Conservation (phyloP, 2,888 invertebrate genomes). For the Ceraclea dissimilis region DNA sequence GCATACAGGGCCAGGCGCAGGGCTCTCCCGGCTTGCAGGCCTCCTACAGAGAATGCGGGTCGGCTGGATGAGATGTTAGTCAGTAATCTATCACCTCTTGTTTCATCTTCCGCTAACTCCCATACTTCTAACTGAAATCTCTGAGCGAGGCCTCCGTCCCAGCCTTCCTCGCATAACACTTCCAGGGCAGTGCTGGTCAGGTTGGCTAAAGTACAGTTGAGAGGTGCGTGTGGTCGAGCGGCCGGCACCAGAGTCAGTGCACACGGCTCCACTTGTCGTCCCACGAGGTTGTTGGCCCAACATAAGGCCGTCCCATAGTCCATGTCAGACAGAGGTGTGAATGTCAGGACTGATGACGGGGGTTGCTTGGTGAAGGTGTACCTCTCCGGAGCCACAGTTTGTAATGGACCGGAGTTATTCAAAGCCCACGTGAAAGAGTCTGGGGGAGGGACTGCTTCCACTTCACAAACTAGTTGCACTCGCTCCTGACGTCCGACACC, state of each 20-base stretch:
- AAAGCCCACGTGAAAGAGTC: conserved; percentile 82
- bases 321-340: conserved; percentile 65
- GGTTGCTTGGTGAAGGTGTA: conserved; percentile 48
- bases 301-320: conserved; percentile 73
- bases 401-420: conserved; percentile 79
- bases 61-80: conserved; percentile 63
- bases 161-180: conserved; percentile 62
- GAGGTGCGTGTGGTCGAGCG: conserved; percentile 70
- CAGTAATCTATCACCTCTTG: conserved; percentile 49
- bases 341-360: conserved; percentile 61
- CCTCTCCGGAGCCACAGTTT: conserved; percentile 56
- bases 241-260: conserved; percentile 68
- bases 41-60: conserved; percentile 69
- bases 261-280: conserved; percentile 66
- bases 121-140: conserved; percentile 65
- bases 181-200: conserved; percentile 72
- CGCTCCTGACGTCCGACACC: conserved; percentile 78
- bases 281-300: conserved; percentile 65
- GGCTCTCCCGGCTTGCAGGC: conserved; percentile 69
- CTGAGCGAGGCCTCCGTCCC: conserved; percentile 72
- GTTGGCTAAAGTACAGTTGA: conserved; percentile 69
- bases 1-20: conserved; percentile 75
- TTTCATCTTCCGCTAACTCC: conserved; percentile 53
- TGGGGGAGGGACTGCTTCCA: conserved; percentile 77
- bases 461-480: conserved; percentile 72